Evolutionary conservation across 2,888 invertebrate genomes (phyloP).

Genomic region (Sphaerophoria taeniata): DNA sequence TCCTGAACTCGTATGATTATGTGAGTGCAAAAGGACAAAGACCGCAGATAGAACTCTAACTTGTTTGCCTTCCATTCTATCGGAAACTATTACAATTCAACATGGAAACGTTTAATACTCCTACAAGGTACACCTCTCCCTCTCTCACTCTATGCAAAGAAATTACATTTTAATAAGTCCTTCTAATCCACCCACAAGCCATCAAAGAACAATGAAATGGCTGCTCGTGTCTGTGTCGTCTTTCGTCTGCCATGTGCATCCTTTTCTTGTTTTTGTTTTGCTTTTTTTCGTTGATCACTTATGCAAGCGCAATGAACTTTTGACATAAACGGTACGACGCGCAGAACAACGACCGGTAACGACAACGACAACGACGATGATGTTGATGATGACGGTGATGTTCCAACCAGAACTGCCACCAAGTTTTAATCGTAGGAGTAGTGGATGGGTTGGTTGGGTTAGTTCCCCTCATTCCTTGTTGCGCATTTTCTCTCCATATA

Average conservation of each 20-base stretch:
- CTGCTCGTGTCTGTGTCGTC: conserved; percentile 26
- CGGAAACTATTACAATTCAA: not conserved
- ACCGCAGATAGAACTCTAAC: not conserved
- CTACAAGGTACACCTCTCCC: not conserved
- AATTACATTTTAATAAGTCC: conserved; percentile 34
- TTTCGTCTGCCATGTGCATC: conserved; percentile 30
- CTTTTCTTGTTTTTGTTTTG: conserved; percentile 34
- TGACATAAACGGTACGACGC: conserved; percentile 39
- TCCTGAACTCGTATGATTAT: not conserved
- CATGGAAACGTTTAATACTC: not conserved
- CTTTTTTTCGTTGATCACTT: conserved; percentile 33
- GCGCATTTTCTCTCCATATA: conserved; percentile 39
- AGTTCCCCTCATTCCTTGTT: conserved; percentile 37
- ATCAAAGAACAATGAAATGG: conserved; percentile 19
- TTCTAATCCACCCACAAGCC: conserved; percentile 36
- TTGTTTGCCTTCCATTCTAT: not conserved
- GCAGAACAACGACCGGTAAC: conserved; percentile 10
- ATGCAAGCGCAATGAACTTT: conserved; percentile 68
- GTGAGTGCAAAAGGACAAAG: not conserved
- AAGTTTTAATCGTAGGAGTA: conserved; percentile 45
- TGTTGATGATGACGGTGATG: not conserved
- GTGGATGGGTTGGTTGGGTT: conserved; percentile 8
- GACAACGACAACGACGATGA: not conserved
- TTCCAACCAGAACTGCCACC: conserved; percentile 1
- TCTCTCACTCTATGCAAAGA: not conserved